phyloP scores from a whole-genome alignment of 2,113 vertebrate species.

The Tretioscincus oriximinensis region DNA sequence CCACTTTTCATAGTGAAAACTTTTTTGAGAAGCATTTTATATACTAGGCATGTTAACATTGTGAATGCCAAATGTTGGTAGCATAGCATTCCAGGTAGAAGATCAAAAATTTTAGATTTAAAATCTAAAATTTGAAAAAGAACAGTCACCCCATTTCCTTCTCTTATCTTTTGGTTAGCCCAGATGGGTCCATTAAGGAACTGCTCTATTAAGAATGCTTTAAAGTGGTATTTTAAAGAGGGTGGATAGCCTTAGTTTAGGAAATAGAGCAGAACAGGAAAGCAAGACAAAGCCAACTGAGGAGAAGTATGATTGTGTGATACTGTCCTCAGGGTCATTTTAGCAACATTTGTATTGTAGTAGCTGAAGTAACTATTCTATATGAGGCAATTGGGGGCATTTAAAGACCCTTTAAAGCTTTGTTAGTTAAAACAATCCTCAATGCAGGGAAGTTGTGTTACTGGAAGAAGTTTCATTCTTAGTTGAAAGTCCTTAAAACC shows the following conservation, averaged over 20 bases:
- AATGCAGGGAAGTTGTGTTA: neutral
- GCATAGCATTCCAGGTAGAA: neutral
- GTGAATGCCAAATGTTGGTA: neutral
- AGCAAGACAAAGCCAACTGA: neutral
- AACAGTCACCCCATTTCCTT: neutral
- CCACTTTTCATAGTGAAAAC: no score
- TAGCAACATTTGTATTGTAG: neutral
- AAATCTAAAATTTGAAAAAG: neutral
- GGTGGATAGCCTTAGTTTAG: neutral
- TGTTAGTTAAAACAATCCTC: slow-evolving; percentile 1
- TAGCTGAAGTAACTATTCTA: neutral
- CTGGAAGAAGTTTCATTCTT: neutral
- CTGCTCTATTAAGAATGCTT: neutral
- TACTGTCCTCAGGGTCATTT: slow-evolving; percentile 9
- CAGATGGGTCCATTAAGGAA: slow-evolving; percentile 6
- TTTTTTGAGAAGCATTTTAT: neutral
- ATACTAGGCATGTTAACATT: no score
- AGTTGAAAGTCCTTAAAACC: neutral
- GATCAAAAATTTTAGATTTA: neutral
- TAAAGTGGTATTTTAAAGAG: slow-evolving; percentile 5
- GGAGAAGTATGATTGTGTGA: neutral
- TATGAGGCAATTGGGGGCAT: slow-evolving; percentile 17
- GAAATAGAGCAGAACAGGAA: slow-evolving; percentile 10
- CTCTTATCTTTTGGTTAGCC: neutral
- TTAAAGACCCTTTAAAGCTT: neutral